Evolutionary conservation across 2,797 vertebrate species (phyloP).

Genomic region (Acanthiza pusilla): DNA sequence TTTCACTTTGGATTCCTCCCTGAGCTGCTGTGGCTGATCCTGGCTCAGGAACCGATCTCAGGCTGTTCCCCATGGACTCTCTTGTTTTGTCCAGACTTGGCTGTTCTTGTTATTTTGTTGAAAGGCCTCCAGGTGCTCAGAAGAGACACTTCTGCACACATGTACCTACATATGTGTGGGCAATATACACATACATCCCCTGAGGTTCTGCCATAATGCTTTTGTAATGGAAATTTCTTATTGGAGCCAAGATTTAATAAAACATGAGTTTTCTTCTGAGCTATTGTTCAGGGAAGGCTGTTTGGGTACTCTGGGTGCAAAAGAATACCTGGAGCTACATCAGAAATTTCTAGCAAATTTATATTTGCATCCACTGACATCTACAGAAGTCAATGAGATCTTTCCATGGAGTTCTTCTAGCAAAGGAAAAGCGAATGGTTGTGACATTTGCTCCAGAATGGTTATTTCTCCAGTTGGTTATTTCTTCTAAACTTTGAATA

Average conservation of each 20-base stretch:
- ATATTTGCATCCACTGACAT: background rate
- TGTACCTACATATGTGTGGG: fast-evolving
- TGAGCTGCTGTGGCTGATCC: background rate
- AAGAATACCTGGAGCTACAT: background rate
- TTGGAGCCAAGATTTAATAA: background rate
- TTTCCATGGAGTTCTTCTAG: background rate
- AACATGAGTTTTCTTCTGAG: background rate
- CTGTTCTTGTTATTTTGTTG: background rate
- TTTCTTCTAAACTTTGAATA: background rate
- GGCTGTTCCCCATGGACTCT: background rate
- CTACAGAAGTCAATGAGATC: background rate
- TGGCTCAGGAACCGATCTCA: background rate
- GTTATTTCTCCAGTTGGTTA: background rate
- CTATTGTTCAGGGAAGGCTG: background rate
- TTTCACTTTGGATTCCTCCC: constrained; percentile 5
- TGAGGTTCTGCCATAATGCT: background rate
- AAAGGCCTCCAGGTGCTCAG: background rate
- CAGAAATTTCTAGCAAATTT: background rate
- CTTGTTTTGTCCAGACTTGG: background rate
- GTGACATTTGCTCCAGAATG: background rate
- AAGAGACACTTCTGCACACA: background rate
- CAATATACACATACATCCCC: background rate
- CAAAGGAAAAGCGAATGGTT: background rate
- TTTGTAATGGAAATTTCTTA: constrained; percentile 24
- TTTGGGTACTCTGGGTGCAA: background rate